phyloP scores from a whole-genome alignment of 2,888 invertebrate species.

The Megamerina dolium region DNA sequence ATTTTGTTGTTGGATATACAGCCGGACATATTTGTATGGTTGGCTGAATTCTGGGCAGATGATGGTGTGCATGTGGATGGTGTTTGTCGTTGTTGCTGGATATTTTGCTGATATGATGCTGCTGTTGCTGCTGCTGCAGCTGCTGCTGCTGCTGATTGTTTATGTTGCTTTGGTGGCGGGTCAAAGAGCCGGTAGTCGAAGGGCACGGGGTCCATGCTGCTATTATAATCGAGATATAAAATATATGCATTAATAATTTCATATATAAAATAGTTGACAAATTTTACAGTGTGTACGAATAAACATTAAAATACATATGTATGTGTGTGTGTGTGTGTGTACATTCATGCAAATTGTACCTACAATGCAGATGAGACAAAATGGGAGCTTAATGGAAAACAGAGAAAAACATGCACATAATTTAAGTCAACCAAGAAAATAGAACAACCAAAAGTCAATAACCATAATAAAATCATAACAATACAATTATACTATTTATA shows the following conservation, averaged over 20 bases:
- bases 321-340: slow-evolving; percentile 1
- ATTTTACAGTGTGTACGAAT: background rate
- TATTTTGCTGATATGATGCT: slow-evolving; percentile 22
- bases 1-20: slow-evolving; percentile 34
- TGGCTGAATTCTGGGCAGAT: slow-evolving; percentile 35
- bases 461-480: no score
- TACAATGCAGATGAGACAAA: no score
- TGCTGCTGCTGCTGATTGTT: slow-evolving; percentile 27
- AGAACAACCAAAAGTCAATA: no score
- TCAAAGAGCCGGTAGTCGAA: slow-evolving; percentile 47
- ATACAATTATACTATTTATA: no score
- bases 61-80: slow-evolving; percentile 27
- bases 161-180: slow-evolving; percentile 42
- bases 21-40: slow-evolving; percentile 42
- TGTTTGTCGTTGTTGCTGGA: slow-evolving; percentile 35
- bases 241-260: no score
- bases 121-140: slow-evolving; percentile 23
- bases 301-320: background rate
- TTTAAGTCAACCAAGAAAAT: no score
- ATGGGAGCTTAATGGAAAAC: no score
- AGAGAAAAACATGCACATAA: no score
- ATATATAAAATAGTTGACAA: slow-evolving; percentile 2
- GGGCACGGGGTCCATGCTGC: slow-evolving; percentile 45
- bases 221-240: no score
- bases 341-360: background rate